Percentiles rank a stretch among this genome's conserved stretches.
Evolutionary conservation across 92 coral and sea anemone genomes (phyloP).

Genomic region (Heteractis magnifica): DNA sequence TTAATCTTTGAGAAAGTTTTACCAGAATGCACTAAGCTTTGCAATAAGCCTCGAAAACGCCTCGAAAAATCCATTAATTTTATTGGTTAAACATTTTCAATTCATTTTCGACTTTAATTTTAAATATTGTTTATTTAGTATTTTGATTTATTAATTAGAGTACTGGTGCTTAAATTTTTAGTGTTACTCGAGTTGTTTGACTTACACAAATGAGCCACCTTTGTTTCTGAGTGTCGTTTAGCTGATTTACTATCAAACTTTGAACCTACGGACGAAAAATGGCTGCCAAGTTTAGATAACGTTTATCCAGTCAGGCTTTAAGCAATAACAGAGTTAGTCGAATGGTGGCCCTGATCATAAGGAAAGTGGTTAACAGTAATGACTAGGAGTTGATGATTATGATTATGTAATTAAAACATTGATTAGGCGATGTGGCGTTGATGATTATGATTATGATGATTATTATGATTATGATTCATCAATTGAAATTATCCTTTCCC

Average conservation of each 20-base stretch:
- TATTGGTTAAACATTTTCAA: too few species aligned
- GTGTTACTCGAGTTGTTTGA: not conserved
- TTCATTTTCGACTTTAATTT: not conserved
- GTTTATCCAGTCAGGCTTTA: not conserved
- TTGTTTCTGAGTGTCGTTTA: slow-evolving; percentile 18
- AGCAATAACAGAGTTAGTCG: not conserved
- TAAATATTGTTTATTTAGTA: not conserved
- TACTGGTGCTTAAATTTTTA: not conserved
- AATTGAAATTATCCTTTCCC: too few species aligned
- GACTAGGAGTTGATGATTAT: slow-evolving; percentile 3
- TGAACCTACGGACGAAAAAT: slow-evolving; percentile 15
- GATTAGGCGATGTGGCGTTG: not conserved
- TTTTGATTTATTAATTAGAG: not conserved
- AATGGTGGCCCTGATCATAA: not conserved
- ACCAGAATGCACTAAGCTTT: too few species aligned
- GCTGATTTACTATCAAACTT: slow-evolving; percentile 4
- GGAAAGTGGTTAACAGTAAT: not conserved
- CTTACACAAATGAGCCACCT: slow-evolving; percentile 13
- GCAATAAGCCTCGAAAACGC: too few species aligned
- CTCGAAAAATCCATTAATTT: too few species aligned
- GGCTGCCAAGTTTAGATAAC: slow-evolving; percentile 26
- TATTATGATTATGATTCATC: not conserved
- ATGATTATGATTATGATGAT: not conserved
- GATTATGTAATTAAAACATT: not conserved
- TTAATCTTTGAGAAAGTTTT: too few species aligned